These are phyloP conservation scores for Cephalopholis sonnerati DNA, from an alignment of 2,113 vertebrate genomes.

Conservation along the genomic window DNA sequence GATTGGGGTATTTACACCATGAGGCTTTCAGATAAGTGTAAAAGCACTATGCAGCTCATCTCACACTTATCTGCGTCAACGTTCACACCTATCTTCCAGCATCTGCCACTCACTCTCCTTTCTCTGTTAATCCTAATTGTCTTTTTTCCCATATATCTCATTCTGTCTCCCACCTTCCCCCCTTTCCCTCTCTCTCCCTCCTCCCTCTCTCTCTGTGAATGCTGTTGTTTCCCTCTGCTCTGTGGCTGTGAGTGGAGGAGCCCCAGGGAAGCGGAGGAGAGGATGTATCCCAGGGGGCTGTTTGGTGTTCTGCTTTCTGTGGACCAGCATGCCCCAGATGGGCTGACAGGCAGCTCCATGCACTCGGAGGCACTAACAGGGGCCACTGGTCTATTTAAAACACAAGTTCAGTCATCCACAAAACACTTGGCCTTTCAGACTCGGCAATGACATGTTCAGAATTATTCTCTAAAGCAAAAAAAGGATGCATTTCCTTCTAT, in stretches of 20 bases:
- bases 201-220: conserved; percentile 29
- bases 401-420: conserved; percentile 62
- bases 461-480: conserved; percentile 38
- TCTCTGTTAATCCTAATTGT: conserved; percentile 25
- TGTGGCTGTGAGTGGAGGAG: conserved; percentile 32
- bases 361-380: conserved; percentile 32
- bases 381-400: conserved; percentile 54
- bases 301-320: conserved; percentile 67
- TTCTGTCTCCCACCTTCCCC: conserved; percentile 22
- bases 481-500: neutral
- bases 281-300: conserved; percentile 67
- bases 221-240: conserved; percentile 46
- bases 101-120: neutral
- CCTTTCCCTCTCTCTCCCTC: neutral
- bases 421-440: conserved; percentile 51
- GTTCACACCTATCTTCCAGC: conserved; percentile 60
- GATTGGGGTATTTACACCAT: conserved; percentile 30
- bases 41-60: conserved; percentile 42
- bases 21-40: conserved; percentile 41
- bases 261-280: conserved; percentile 64
- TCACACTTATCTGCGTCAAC: conserved; percentile 32
- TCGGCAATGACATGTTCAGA: conserved; percentile 34
- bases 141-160: conserved; percentile 1
- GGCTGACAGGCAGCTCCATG: conserved; percentile 51
- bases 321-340: conserved; percentile 62